Evolutionary conservation across 2,888 invertebrate species (phyloP), one percentile per base, ranked within the genome.

Genomic region (Melinaea menophilus): DNA sequence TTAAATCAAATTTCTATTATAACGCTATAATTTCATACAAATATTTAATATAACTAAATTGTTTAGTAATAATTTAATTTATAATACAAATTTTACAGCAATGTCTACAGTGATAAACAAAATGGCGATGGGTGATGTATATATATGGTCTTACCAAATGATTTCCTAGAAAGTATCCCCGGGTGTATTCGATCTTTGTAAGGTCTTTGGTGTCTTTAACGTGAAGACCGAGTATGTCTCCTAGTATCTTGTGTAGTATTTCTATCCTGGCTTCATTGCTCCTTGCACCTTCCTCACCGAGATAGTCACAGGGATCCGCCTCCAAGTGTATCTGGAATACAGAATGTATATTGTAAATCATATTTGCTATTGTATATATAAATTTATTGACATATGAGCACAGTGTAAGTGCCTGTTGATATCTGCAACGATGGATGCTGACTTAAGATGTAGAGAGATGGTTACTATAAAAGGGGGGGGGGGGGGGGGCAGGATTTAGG

Each of bases 121-220:
- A 56, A 84, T 84, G 83, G 78, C 70, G 80, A 81, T 85, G 84
- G 78, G 71, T 58, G 69, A 63, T 56, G 59, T 56, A 58, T 31
- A 59, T 7, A 54, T 46, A 35, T 4, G 64, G 51, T 33, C 88
- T 86, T 85, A 96, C 96, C 92, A 96, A 95, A 79, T 96, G 95
- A 71, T 94, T 93, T 35, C 97, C 97, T 47, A 97, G 85, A 78
- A 97, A 96, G 85, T 94, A 97, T 1, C 93, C 95, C 13, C 92
- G 91, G 0, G 92, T 93, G 72, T 92, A 95, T 41, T 91, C 84
- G 0, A 88, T 67, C 47, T 81, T 77, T 0, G 76, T 61, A 2
- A 82, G 59, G 31, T 86, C 82, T 5, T 73, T 72, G 2, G 68
- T 81, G 22, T 86, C 82, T 12, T 82, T 84, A 58, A 94, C 93